Base-by-base conservation (phyloP, 2,888 invertebrate genomes). In the Brachyptera putata region DNA sequence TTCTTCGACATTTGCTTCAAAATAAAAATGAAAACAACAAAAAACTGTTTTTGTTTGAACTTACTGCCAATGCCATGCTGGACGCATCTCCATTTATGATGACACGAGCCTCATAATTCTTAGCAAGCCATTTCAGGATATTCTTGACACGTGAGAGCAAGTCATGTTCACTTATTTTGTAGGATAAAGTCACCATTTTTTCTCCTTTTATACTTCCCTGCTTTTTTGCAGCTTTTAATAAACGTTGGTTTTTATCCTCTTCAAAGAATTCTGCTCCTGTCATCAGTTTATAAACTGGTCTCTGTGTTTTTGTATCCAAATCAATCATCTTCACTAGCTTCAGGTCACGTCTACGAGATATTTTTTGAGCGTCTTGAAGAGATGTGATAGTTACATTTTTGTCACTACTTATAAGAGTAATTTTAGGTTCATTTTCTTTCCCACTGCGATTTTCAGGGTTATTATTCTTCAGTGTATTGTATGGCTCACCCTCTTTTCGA, bases 291-390 rank as follows among this genome's bases (percentile, higher is more conserved):
- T 87, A 91, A 11, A 85, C 75, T 11, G 86, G 82, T 43, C 87
- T 77, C 30, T 84, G 80, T 0, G 84, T 83, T 74, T 87, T 87
- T 0, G 80, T 74, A 72, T 87, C 85, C 3, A 79, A 72, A 72
- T 89, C 86, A 63, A 83, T 73, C 24, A 87, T 73, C 75, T 86
- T 86, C 0, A 88, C 78, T 60, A 91, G 75, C 70, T 85, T 85
- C 63, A 90, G 74, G 56, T 86, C 83, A 65, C 87, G 77, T 39
- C 85, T 79, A 61, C 80, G 77, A 0, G 89, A 85, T 61, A 91
- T 68, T 70, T 80, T 87, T 66, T 84, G 78, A 0, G 90, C 90
- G 67, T 85, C 84, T 64, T 84, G 84, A 24, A 89, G 65, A 24
- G 85, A 82, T 1, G 81, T 80, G 2, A 88, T 77, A 63, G 75